These are phyloP conservation scores for Diplazon laetatorius DNA, from an alignment of 2,888 invertebrate genomes.

Conservation along the genomic window DNA sequence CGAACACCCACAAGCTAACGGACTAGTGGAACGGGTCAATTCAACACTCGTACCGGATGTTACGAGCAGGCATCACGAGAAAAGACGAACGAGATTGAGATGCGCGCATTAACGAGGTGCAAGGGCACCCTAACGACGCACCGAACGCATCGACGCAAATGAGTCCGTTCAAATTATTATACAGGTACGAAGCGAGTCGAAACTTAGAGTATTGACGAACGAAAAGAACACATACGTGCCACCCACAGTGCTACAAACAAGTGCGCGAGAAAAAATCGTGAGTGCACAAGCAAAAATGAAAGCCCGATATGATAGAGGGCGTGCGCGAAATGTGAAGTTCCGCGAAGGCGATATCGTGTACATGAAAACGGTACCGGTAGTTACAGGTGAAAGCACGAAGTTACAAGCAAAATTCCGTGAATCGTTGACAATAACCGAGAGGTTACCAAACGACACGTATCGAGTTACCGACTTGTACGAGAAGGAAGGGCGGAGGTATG, in stretches of 20 bases:
- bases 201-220: neutral
- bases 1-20: neutral
- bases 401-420: conserved; percentile 9
- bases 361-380: neutral
- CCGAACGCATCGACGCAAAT: conserved; percentile 60
- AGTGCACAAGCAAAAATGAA: conserved; percentile 4
- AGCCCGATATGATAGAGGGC: conserved; percentile 17
- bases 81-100: conserved; percentile 19
- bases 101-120: conserved; percentile 28
- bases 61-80: neutral
- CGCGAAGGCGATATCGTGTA: conserved; percentile 25
- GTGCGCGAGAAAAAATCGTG: neutral
- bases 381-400: conserved; percentile 19
- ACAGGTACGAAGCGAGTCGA: conserved; percentile 35
- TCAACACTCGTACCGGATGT: conserved; percentile 7
- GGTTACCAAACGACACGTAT: conserved; percentile 9
- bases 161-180: conserved; percentile 58
- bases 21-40: neutral
- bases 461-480: conserved; percentile 20
- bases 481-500: no score
- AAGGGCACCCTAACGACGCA: conserved; percentile 56
- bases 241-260: neutral
- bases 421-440: conserved; percentile 9
- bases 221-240: neutral
- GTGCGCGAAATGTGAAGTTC: conserved; percentile 23